These are phyloP conservation scores for Spinus olivaceus DNA, from an alignment of 2,797 vertebrate genomes.

Conservation along the genomic window DNA sequence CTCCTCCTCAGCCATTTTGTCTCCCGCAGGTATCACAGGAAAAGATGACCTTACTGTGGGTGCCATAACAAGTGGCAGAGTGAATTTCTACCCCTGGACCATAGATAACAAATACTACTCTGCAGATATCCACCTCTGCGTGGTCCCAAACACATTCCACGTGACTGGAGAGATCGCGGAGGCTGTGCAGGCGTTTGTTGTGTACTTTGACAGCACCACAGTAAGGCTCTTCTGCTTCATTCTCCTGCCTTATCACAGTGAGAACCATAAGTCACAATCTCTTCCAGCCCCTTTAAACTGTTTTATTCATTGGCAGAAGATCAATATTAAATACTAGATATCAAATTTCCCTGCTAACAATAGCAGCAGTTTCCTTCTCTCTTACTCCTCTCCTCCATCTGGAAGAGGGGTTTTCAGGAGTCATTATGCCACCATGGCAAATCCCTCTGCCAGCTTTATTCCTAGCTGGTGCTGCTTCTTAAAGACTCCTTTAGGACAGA, in stretches of 20 bases:
- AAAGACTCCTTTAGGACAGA: background rate
- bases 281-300: background rate
- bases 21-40: slow-evolving; percentile 84
- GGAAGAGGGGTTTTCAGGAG: background rate
- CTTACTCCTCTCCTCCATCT: background rate
- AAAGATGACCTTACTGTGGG: slow-evolving; percentile 74
- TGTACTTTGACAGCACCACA: slow-evolving; percentile 90
- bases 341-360: background rate
- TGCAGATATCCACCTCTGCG: slow-evolving; percentile 88
- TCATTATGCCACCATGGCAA: background rate
- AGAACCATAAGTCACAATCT: background rate
- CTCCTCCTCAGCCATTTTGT: background rate
- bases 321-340: background rate
- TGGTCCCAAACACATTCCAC: slow-evolving; percentile 83
- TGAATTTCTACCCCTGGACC: slow-evolving; percentile 92
- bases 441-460: background rate
- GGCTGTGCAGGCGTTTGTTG: slow-evolving; percentile 89
- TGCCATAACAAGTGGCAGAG: slow-evolving; percentile 71
- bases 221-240: slow-evolving; percentile 65
- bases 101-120: slow-evolving; percentile 99
- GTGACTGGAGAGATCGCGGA: slow-evolving; percentile 87
- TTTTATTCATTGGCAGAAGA: background rate
- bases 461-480: background rate
- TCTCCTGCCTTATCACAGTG: background rate
- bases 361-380: background rate